These are phyloP conservation scores for Sylvicola cinctus DNA, from an alignment of 2,888 invertebrate species.

Conservation along the genomic window DNA sequence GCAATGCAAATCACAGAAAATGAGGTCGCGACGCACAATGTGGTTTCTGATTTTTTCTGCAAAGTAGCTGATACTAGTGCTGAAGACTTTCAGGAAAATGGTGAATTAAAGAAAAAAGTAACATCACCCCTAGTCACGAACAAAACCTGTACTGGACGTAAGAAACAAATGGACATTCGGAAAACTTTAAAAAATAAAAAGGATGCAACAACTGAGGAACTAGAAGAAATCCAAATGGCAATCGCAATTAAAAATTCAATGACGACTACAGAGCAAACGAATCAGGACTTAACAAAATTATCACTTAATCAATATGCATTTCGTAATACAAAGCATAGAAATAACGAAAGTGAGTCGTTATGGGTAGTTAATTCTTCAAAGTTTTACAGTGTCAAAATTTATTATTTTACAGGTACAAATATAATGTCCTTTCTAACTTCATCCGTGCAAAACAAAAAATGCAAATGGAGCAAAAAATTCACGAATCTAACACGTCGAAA, in stretches of 20 bases:
- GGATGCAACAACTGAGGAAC: slow-evolving; percentile 6
- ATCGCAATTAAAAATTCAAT: slow-evolving; percentile 42
- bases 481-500: slow-evolving; percentile 20
- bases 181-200: slow-evolving; percentile 4
- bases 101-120: no score
- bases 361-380: slow-evolving; percentile 1
- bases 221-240: slow-evolving; percentile 43
- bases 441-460: neutral
- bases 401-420: neutral
- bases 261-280: slow-evolving; percentile 10
- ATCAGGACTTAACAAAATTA: slow-evolving; percentile 10
- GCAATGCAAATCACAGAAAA: no score
- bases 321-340: no score
- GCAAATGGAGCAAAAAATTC: slow-evolving; percentile 22
- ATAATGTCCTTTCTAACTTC: neutral
- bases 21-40: no score
- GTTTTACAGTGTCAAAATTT: neutral
- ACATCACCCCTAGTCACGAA: no score
- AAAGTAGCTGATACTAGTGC: no score
- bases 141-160: no score
- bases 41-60: no score
- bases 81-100: no score
- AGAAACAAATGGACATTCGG: slow-evolving; percentile 5
- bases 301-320: no score
- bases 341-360: no score